Evolutionary conservation across 1,140 invertebrate genomes (phyloP).

Genomic region (Dendroctonus valens): DNA sequence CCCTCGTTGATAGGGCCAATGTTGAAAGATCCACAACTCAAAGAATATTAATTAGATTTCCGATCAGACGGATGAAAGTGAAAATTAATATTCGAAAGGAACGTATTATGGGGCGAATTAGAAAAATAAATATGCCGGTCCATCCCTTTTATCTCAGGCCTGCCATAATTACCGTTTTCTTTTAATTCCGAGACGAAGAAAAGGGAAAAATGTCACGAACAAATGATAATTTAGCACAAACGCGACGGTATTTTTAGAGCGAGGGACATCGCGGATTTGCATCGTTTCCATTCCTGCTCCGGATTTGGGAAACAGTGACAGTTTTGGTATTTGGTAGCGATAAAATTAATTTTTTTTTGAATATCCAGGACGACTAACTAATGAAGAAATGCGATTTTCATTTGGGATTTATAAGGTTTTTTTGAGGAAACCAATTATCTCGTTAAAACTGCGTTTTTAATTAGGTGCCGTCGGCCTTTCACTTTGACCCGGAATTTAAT

Average conservation of each 20-base stretch:
- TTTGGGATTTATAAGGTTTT: too few relatives aligned
- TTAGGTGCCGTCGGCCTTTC: too few relatives aligned
- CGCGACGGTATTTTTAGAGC: conserved; percentile 25
- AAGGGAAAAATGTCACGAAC: conserved; percentile 30
- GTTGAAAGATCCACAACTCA: background rate
- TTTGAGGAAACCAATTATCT: too few relatives aligned
- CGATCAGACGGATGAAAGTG: conserved; percentile 6
- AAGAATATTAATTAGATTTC: conserved; percentile 17
- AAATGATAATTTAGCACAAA: conserved; percentile 33
- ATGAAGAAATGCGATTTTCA: too few relatives aligned
- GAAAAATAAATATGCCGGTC: conserved; percentile 22
- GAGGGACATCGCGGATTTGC: too few relatives aligned
- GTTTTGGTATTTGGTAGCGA: too few relatives aligned
- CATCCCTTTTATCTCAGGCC: conserved; percentile 8
- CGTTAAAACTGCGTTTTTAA: too few relatives aligned
- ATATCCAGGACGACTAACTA: background rate
- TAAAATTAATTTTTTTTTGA: background rate
- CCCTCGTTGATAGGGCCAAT: conserved; percentile 1
- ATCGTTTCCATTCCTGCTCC: too few relatives aligned
- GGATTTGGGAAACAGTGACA: too few relatives aligned
- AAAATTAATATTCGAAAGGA: conserved; percentile 16
- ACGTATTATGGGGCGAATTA: conserved; percentile 8
- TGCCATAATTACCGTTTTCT: conserved; percentile 29
- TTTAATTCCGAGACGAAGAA: conserved; percentile 27
- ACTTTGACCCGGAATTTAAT: too few relatives aligned